Conservation (phyloP, 1,140 invertebrate genomes). For the Coenobita brevimanus region DNA sequence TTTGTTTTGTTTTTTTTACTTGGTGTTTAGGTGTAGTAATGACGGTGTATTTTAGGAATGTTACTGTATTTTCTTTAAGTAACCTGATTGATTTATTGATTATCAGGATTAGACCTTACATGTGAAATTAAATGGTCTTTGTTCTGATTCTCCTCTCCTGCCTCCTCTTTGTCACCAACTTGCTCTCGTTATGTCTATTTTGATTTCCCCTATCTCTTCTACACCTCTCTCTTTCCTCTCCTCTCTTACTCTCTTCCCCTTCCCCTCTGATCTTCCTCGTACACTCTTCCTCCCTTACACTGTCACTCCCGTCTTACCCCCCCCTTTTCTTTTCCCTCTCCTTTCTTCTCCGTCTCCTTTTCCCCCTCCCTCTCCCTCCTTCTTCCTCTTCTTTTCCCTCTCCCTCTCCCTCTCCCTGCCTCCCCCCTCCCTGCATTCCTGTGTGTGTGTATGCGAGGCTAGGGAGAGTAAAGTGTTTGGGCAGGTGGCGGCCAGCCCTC, state of each 20-base stretch:
- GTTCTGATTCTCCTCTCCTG: too few relatives aligned
- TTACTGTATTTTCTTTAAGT: too few relatives aligned
- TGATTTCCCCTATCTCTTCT: not conserved
- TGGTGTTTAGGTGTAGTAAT: too few relatives aligned
- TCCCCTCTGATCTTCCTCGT: not conserved
- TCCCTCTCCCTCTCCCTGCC: not conserved
- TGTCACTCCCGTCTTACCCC: not conserved
- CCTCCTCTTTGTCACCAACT: too few relatives aligned
- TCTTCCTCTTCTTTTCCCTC: not conserved
- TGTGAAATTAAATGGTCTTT: too few relatives aligned
- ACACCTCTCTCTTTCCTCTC: not conserved
- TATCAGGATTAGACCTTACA: too few relatives aligned
- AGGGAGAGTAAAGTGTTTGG: not conserved
- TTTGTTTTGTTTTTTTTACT: too few relatives aligned
- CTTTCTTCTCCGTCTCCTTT: not conserved
- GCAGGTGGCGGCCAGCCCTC: not conserved
- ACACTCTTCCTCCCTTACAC: not conserved
- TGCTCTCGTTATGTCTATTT: not conserved
- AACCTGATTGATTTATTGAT: too few relatives aligned
- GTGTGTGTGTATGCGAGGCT: not conserved
- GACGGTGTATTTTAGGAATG: too few relatives aligned
- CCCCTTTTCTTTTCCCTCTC: not conserved
- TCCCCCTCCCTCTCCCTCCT: not conserved
- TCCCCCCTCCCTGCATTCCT: not conserved
- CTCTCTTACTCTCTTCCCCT: not conserved